Base-by-base conservation (phyloP, 2,113 vertebrate genomes). In the Bambusicola thoracicus region DNA sequence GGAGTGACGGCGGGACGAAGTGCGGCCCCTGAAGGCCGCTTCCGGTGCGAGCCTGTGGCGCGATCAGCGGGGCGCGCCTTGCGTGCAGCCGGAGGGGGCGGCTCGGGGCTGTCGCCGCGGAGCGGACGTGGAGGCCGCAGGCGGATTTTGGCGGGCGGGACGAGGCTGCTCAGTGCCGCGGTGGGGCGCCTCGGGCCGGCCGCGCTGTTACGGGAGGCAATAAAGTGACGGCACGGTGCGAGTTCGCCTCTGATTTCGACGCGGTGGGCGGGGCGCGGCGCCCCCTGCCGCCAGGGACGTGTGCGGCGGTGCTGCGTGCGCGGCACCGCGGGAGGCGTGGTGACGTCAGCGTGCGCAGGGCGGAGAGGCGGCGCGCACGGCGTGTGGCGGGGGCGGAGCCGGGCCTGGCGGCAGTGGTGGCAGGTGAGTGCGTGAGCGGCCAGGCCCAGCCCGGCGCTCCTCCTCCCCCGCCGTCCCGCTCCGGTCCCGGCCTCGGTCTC, bases 1-100 rank as follows among this genome's bases (percentile, higher is more conserved):
- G n/a, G 10, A 49, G 25, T 0, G 8, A 36, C 5, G 3, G 6
- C 11, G 51, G 29, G 15, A 14, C 8, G 27, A 29, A 27, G 8
- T 5, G 22, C 62, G 0, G 4, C 1, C 7, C 11, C 44, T 10
- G 14, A 6, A 2, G 1, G 44, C n/a, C 0, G 4, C 38, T 10
- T 11, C 10, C 5, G 11, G 21, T 2, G 11, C 21, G 67, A 83
- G 27, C 34, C 49, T 4, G 27, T 2, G 6, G 2, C 1, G 22
- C 2, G 44, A 18, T 15, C 58, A 0, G 7, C 3, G 4, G 22
- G 17, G 25, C 25, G 53, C 10, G 53, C 29, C 29, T 17, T 30
- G 51, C 30, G 17, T 7, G 30, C 55, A 56, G 55, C 10, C 29
- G 5, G 29, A 16, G 53, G 53, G 53, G 15, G 15, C 15, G 51